phyloP scores from a whole-genome alignment of 2,888 invertebrate genomes.

The Heteromurus nitidus region DNA sequence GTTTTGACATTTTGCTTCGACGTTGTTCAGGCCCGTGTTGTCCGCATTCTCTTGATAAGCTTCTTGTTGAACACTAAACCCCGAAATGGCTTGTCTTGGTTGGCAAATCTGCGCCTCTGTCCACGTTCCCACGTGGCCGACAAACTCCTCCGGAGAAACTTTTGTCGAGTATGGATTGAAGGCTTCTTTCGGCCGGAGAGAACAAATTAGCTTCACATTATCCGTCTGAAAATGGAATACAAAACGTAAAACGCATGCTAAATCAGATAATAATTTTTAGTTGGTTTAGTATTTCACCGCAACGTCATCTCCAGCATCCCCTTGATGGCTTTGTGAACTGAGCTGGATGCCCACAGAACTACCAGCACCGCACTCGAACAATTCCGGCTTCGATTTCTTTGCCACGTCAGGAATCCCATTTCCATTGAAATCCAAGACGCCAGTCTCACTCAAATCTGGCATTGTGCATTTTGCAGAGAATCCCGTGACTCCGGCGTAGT shows the following conservation, averaged over 20 bases:
- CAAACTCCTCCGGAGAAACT: no score
- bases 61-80: neutral
- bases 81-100: neutral
- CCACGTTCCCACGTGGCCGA: neutral
- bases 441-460: neutral
- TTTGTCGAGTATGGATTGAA: constrained; percentile 4
- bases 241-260: no score
- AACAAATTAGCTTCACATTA: neutral
- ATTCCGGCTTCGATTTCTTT: neutral
- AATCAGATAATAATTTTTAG: neutral
- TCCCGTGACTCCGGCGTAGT: neutral
- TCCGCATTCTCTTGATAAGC: neutral
- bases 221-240: neutral
- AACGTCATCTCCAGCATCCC: neutral
- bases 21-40: neutral
- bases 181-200: neutral
- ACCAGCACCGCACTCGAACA: neutral
- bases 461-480: neutral
- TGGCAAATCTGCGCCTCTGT: constrained; percentile 2
- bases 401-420: neutral
- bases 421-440: neutral
- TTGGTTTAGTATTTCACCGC: neutral
- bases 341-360: neutral
- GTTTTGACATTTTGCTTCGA: neutral
- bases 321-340: neutral